phyloP scores from a whole-genome alignment of 2,888 invertebrate species.

The Poecilobothrus nobilitatus region DNA sequence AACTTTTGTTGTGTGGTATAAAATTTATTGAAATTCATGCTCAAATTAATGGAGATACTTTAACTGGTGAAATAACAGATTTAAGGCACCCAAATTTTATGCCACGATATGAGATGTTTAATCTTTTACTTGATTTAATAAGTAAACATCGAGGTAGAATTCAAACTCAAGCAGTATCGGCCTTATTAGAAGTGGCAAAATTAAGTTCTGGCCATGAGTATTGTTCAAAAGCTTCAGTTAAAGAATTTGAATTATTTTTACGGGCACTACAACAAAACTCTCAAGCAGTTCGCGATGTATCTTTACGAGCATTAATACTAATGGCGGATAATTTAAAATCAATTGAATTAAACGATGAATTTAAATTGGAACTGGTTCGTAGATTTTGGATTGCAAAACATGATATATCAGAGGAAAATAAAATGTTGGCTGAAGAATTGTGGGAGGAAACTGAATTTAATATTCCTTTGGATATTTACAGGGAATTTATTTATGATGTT shows the following conservation, averaged over 20 bases:
- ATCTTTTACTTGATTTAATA: constrained; percentile 68
- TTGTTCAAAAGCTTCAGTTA: constrained; percentile 53
- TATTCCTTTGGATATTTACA: constrained; percentile 44
- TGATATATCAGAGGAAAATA: constrained; percentile 69
- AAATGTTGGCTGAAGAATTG: constrained; percentile 53
- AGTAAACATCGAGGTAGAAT: constrained; percentile 59
- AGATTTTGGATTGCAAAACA: constrained; percentile 77
- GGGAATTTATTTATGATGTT: constrained; percentile 54
- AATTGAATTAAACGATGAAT: constrained; percentile 50
- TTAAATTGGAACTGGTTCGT: constrained; percentile 55
- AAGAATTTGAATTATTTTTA: constrained; percentile 69
- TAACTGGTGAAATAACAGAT: constrained; percentile 44
- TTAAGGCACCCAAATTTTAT: constrained; percentile 65
- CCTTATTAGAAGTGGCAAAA: constrained; percentile 70
- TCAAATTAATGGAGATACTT: constrained; percentile 48
- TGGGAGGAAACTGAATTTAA: constrained; percentile 52
- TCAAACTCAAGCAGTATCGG: constrained; percentile 68
- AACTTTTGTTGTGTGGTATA: constrained; percentile 52
- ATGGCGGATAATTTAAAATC: constrained; percentile 39
- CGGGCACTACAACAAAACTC: constrained; percentile 66
- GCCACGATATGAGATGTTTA: constrained; percentile 74
- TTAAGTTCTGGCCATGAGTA: constrained; percentile 61
- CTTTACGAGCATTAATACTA: constrained; percentile 52
- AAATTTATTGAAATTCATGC: constrained; percentile 67
- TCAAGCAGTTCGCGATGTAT: constrained; percentile 67